phyloP scores from a whole-genome alignment of 2,888 invertebrate species.

The Uropetala carovei region DNA sequence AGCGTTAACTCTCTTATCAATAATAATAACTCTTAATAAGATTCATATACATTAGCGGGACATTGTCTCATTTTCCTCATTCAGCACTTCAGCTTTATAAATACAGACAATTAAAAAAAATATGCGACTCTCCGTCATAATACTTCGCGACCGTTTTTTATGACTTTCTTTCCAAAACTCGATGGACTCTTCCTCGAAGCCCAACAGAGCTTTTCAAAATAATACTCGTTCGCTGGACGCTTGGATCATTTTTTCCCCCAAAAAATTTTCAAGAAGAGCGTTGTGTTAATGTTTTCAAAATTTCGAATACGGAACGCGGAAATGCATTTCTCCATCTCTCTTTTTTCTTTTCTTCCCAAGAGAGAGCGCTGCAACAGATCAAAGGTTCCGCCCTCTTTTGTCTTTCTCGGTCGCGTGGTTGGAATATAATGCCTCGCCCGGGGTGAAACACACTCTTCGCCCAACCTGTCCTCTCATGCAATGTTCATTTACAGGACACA shows the following conservation, averaged over 20 bases:
- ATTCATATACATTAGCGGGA: constrained; percentile 28
- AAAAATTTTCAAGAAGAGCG: too few relatives aligned
- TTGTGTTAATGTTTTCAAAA: too few relatives aligned
- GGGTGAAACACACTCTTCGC: constrained; percentile 71
- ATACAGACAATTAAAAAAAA: constrained; percentile 37
- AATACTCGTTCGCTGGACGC: not conserved
- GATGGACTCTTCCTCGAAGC: not conserved
- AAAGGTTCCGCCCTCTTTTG: constrained; percentile 69
- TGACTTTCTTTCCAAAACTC: not conserved
- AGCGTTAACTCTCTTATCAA: not conserved
- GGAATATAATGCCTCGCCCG: constrained; percentile 74
- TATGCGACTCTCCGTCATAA: constrained; percentile 17
- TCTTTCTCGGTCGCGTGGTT: too few relatives aligned
- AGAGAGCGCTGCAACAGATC: constrained; percentile 75
- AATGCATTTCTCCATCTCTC: constrained; percentile 72
- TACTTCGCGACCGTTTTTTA: not conserved
- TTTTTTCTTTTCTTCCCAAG: constrained; percentile 74
- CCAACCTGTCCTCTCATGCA: constrained; percentile 72
- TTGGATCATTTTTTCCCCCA: not conserved
- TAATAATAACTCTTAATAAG: constrained; percentile 9
- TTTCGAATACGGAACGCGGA: not conserved
- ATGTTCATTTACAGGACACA: constrained; percentile 38
- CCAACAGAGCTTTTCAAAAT: not conserved
- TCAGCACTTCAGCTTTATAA: constrained; percentile 31
- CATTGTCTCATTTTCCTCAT: constrained; percentile 24